phyloP scores from a whole-genome alignment of 2,113 vertebrate species.

The Melanerpes aurifrons region DNA sequence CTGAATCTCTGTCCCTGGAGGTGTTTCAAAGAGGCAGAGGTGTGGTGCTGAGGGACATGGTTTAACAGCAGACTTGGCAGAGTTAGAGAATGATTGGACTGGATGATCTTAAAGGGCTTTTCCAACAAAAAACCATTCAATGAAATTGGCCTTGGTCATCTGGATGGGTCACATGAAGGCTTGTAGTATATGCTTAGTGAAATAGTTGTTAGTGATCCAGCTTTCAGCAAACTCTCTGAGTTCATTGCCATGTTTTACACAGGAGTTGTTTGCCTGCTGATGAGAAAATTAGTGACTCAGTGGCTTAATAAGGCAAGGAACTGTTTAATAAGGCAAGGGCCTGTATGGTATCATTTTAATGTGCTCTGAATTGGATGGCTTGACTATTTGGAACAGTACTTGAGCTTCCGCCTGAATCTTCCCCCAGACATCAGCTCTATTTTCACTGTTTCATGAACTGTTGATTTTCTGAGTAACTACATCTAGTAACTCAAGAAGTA shows the following conservation, averaged over 20 bases:
- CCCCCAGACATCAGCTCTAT: not conserved
- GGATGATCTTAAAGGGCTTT: no score
- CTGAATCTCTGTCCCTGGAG: no score
- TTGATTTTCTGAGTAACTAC: not conserved
- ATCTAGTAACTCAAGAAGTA: not conserved
- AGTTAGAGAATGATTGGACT: no score
- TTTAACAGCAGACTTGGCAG: no score
- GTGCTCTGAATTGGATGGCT: not conserved
- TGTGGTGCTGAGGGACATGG: no score
- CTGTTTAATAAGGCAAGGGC: not conserved
- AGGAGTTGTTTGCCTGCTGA: not conserved
- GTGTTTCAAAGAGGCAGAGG: no score
- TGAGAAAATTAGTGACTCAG: not conserved
- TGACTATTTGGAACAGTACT: not conserved
- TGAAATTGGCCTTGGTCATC: not conserved
- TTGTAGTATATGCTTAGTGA: not conserved
- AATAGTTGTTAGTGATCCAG: not conserved
- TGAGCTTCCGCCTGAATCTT: not conserved
- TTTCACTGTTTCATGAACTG: not conserved
- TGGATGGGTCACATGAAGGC: not conserved
- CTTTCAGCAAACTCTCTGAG: not conserved
- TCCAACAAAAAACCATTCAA: no score
- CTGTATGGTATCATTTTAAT: not conserved
- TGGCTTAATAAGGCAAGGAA: not conserved
- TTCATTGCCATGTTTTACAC: not conserved